Percentiles rank a stretch among this genome's conserved stretches.
These are phyloP conservation scores for Zootoca vivipara DNA, from an alignment of 2,113 vertebrate genomes.

Conservation along the genomic window DNA sequence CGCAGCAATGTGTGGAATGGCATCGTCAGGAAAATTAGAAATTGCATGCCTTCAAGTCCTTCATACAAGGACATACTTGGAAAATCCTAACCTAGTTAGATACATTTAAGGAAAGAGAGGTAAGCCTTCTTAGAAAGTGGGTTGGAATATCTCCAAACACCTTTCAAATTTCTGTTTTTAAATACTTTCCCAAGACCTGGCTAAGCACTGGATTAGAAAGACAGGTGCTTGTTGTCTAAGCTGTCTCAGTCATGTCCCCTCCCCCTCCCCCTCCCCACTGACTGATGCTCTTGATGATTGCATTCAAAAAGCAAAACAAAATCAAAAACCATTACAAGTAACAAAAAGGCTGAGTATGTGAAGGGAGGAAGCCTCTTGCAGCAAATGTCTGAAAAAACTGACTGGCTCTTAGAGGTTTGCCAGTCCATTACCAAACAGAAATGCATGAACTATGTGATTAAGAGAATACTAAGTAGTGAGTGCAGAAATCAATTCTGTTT, in stretches of 20 bases:
- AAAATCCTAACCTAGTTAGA: constrained; percentile 40
- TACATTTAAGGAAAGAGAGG: constrained; percentile 1
- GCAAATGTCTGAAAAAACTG: constrained; percentile 52
- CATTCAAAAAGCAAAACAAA: constrained; percentile 21
- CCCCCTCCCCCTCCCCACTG: background rate
- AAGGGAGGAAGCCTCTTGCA: background rate
- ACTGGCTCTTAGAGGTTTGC: constrained; percentile 34
- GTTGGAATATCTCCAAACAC: constrained; percentile 45
- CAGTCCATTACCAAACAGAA: constrained; percentile 59
- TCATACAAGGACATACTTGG: constrained; percentile 27
- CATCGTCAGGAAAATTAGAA: background rate
- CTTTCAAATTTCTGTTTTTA: constrained; percentile 48
- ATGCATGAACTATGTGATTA: constrained; percentile 48
- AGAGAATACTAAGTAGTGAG: constrained; percentile 61
- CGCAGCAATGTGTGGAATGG: background rate
- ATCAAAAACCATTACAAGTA: constrained; percentile 3
- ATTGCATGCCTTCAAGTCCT: background rate
- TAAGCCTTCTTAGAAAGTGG: constrained; percentile 53
- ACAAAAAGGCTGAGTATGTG: background rate
- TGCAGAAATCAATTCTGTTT: constrained; percentile 68
- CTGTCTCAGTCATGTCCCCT: constrained; percentile 10
- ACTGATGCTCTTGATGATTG: background rate
- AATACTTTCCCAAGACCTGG: background rate
- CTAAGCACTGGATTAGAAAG: constrained; percentile 8
- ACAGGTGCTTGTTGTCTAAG: constrained; percentile 4